phyloP scores from a whole-genome alignment of 2,888 invertebrate species.

The Parnassius smintheus region DNA sequence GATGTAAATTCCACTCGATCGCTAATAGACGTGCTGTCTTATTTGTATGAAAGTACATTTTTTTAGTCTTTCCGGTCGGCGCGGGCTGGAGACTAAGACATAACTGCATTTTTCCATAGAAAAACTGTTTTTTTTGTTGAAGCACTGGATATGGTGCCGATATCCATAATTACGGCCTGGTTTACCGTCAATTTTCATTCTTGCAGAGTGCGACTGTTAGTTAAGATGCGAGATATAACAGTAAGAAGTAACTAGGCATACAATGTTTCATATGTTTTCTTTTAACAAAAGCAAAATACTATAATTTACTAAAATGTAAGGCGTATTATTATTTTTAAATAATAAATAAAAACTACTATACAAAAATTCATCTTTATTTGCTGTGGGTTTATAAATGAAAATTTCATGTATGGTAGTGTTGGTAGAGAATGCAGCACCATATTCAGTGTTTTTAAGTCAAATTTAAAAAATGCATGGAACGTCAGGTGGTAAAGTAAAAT shows the following conservation, averaged over 20 bases:
- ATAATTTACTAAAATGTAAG: no score
- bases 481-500: no score
- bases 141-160: slow-evolving; percentile 21
- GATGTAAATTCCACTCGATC: slow-evolving; percentile 15
- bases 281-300: background rate
- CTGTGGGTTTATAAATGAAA: no score
- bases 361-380: no score
- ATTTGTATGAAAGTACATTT: slow-evolving; percentile 24
- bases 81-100: slow-evolving; percentile 20
- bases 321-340: no score
- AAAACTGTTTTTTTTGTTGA: slow-evolving; percentile 23
- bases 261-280: background rate
- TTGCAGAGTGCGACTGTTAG: slow-evolving; percentile 6
- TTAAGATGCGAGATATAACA: slow-evolving; percentile 5
- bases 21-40: slow-evolving; percentile 21
- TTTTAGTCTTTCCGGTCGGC: slow-evolving; percentile 26
- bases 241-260: background rate
- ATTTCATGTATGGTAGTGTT: no score
- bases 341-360: no score
- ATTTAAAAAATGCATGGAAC: no score
- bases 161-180: slow-evolving; percentile 18
- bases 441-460: no score
- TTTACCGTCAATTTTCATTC: slow-evolving; percentile 18
- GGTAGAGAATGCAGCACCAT: no score
- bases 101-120: slow-evolving; percentile 28